phyloP scores from a whole-genome alignment of 2,888 invertebrate genomes.

The Lysandra bellargus region DNA sequence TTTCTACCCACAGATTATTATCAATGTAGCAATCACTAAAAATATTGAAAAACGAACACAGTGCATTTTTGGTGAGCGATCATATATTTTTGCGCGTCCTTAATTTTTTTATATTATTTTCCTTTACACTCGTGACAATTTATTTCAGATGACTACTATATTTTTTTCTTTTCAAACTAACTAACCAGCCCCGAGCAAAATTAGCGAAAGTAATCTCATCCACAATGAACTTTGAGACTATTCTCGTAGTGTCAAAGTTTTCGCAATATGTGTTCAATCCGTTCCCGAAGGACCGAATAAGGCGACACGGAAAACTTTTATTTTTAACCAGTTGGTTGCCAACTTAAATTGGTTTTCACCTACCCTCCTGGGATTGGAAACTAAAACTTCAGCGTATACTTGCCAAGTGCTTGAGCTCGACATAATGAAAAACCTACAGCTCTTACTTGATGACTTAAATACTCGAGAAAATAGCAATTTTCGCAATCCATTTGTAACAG shows the following conservation, averaged over 20 bases:
- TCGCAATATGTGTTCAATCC: slow-evolving; percentile 3
- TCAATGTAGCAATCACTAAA: too few relatives aligned
- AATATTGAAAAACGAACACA: too few relatives aligned
- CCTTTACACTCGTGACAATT: background rate
- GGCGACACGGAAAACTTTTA: slow-evolving; percentile 66
- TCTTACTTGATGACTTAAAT: too few relatives aligned
- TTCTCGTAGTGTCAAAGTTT: background rate
- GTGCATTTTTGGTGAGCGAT: too few relatives aligned
- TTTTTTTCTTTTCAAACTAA: background rate
- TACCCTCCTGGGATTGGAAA: slow-evolving; percentile 46
- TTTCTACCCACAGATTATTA: too few relatives aligned
- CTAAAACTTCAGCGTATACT: slow-evolving; percentile 26
- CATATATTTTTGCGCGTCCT: too few relatives aligned
- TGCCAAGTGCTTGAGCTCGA: slow-evolving; percentile 13
- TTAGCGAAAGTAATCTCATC: background rate
- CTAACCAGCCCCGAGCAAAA: background rate
- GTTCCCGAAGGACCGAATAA: slow-evolving; percentile 48
- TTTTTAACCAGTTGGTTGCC: slow-evolving; percentile 72
- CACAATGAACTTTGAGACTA: background rate
- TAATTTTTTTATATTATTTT: background rate
- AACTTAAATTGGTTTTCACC: slow-evolving; percentile 75
- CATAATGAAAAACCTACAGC: background rate
- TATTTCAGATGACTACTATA: background rate
- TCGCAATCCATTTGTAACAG: too few relatives aligned
- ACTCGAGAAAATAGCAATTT: too few relatives aligned